These are phyloP conservation scores for Sminthurides aquaticus DNA, from an alignment of 2,888 invertebrate species.

Conservation along the genomic window DNA sequence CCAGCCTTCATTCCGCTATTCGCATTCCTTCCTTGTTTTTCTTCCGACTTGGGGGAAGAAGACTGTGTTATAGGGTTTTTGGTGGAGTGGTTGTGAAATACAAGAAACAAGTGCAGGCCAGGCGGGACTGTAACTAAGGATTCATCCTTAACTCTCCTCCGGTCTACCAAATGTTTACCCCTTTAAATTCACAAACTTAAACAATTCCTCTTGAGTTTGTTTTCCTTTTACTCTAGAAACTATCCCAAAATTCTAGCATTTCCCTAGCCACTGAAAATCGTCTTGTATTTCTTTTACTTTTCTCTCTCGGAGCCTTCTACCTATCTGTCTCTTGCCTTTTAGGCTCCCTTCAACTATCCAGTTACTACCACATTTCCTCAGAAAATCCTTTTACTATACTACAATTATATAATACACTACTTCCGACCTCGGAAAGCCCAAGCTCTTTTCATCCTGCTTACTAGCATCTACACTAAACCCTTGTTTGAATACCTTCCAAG, in stretches of 20 bases:
- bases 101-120: neutral
- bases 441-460: too few species aligned
- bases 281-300: neutral
- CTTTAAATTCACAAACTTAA: conserved; percentile 9
- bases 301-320: neutral
- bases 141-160: neutral
- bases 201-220: conserved; percentile 24
- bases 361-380: too few species aligned
- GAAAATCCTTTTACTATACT: too few species aligned
- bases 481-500: too few species aligned
- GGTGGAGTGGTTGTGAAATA: too few species aligned
- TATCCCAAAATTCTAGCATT: neutral
- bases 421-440: too few species aligned
- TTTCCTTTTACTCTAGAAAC: conserved; percentile 18
- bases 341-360: too few species aligned
- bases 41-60: too few species aligned
- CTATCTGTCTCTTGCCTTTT: neutral
- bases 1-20: neutral
- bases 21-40: neutral
- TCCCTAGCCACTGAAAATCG: neutral
- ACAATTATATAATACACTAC: too few species aligned
- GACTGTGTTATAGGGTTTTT: too few species aligned
- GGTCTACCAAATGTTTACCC: neutral
- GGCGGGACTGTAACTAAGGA: too few species aligned
- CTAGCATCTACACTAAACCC: too few species aligned